Conservation (phyloP, 2,113 vertebrate species). For the Promerops cafer region DNA sequence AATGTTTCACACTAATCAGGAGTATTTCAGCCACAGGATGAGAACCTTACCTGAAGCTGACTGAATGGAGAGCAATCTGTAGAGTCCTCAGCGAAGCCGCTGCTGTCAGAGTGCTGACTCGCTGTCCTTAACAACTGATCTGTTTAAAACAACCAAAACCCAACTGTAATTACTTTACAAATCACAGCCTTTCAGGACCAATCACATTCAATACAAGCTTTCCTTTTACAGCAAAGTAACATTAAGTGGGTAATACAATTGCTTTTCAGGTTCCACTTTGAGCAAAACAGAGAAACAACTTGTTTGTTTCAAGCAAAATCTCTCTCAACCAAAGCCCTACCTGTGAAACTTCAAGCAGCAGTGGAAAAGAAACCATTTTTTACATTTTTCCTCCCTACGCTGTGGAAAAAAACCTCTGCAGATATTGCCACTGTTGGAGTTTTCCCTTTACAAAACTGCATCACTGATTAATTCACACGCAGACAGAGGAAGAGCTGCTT, state of each 20-base stretch:
- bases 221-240: background rate
- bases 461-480: background rate
- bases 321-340: background rate
- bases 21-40: background rate
- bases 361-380: background rate
- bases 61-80: slow-evolving; percentile 75
- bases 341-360: background rate
- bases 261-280: background rate
- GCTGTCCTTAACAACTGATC: slow-evolving; percentile 82
- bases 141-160: slow-evolving; percentile 13
- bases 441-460: background rate
- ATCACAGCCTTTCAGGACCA: background rate
- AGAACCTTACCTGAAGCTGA: slow-evolving; percentile 81
- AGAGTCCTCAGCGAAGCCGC: slow-evolving; percentile 93
- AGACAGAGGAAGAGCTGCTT: background rate
- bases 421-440: background rate
- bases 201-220: background rate
- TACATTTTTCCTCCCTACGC: background rate
- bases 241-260: background rate
- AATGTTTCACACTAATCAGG: background rate
- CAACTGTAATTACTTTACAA: background rate
- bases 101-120: slow-evolving; percentile 97
- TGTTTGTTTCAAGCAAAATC: background rate
- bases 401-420: background rate
- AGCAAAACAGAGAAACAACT: background rate